Base-by-base conservation (phyloP, 1,140 invertebrate species). In the Chlorops oryzae region DNA sequence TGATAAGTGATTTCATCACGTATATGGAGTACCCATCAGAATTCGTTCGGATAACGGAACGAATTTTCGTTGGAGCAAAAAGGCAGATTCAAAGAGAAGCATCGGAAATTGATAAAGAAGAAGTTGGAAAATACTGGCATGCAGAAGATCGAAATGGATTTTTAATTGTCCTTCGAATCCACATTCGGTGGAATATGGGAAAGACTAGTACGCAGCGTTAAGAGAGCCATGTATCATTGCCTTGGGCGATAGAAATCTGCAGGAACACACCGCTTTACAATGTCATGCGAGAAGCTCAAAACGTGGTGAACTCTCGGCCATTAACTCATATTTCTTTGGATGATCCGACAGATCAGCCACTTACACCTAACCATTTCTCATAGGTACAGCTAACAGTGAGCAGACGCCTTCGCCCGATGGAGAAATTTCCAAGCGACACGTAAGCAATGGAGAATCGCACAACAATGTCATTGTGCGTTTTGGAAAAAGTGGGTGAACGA, bases 261-360 rank as follows among this genome's bases (percentile, higher is more conserved):
- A 43, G 10, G 59, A 59, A 23, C 59, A 65, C 39, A 45, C n/a
- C 55, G 2, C 40, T 67, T 12, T 27, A 35, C 13, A 59, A 56
- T 9, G 10, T 60, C 5, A 34, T 63, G 27, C 48, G 55, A 7
- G 63, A 62, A 46, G 57, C 51, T 2, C 56, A 63, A 43, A 49
- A 60, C 43, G 47, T 56, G 0, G 50, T 63, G 3, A 63, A 63
- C 45, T 28, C 24, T 3, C 47, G 65, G n/a, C 59, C 60, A 15
- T 42, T 64, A 12, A 61, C 56, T 4, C 56, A 66, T 17, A 52
- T 69, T 3, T 56, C 47, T 39, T 51, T 59, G 3, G 50, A 67
- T 35, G 59, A 59, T 3, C 47, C 51, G 22, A 60, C 69, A 32
- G 34, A 46, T 2, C 50, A 59, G n/a, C 53, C 50, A 13, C 38